Evolutionary conservation across 2,888 invertebrate species (phyloP), one percentile per base, ranked within the genome.

Genomic region (Tenodera sinensis): DNA sequence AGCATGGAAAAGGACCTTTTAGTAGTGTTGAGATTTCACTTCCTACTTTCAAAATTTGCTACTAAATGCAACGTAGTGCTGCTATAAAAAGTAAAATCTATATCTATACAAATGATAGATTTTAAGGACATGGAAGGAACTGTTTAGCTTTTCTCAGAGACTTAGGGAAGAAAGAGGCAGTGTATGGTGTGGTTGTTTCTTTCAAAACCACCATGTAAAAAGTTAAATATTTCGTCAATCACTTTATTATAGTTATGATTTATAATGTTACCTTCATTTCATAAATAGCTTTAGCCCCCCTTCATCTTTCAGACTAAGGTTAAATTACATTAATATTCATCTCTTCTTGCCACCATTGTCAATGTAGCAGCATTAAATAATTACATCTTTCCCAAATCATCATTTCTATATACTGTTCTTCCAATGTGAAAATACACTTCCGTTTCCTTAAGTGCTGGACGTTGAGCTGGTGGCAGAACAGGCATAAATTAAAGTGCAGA

Each of bases 401-500:
- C 28, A 27, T 25, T n/a, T 47, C 34, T n/a, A 28, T 85, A 27
- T 27, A 42, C 42, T 47, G 47, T 81, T 86, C 86, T 81, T 81
- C 86, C 20, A 30, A 84, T 84, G 84, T 83, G 88, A 88, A 88
- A 88, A 84, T 88, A 88, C 85, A 85, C 25, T 88, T 88, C 47
- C 81, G n/a, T 88, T 82, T 81, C 54, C 54, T 71, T 87, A 25
- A 82, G 9, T 14, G 28, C 30, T 82, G 87, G 82, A 88, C 84
- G 84, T 34, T 84, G 84, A 88, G 42, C 84, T 81, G 88, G 88
- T 88, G 88, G 88, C 88, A 88, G 88, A 88, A 88, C 28, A 88
- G 28, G 54, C 28, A 83, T 71, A 71, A 71, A 71, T 71, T 71
- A 71, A 71, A 71, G 54, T 25, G 25, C 54, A 71, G 20, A 71